Evolutionary conservation across 1,140 invertebrate species (phyloP), one percentile per base, ranked within the genome.

Genomic region (Onthophagus taurus): DNA sequence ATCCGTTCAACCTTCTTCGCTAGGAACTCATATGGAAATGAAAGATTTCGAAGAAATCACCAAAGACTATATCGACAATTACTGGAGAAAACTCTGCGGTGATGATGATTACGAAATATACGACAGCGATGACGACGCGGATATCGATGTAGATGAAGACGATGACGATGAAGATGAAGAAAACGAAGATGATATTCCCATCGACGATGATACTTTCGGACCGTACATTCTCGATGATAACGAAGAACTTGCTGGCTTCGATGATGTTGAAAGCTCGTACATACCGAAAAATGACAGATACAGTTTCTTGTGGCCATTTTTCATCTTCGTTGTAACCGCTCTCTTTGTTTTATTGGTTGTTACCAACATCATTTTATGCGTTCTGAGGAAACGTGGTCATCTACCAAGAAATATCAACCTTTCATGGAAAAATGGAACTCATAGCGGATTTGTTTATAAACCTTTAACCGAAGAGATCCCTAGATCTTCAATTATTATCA

Each of bases 311-410:
- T 71, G 67, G 34, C 49, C 54, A 3, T 66, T 63, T 2, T 61
- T 68, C 39, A 69, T 68, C 23, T 64, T 67, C 31, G 55, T 67
- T 48, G 57, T 61, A 13, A 66, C 64, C 8, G 70, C 69, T 44
- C 60, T 71, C 12, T 63, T 60, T 54, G 72, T 68, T 12, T 53
- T 62, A 8, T 43, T 58, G 14, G 46, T 53, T 5, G 54, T 53
- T 11, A 51, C 58, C 8, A 54, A 52, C 21, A 42, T 54, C 11
- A 54, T 59, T 6, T 44, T 62, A 4, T 58, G 52, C 30, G 29
- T 59, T 20, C 44, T 60, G 14, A 38, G 45, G 33, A 54, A 49
- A 45, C 48, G 54, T 21, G 53, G 53, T 17, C 50, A 50, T 31
- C 38, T 48, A 2, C 54, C 58, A 31, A 52, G 53, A 11, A 55